phyloP scores from a whole-genome alignment of 2,797 vertebrate genomes.

The Leptodactylus fallax region DNA sequence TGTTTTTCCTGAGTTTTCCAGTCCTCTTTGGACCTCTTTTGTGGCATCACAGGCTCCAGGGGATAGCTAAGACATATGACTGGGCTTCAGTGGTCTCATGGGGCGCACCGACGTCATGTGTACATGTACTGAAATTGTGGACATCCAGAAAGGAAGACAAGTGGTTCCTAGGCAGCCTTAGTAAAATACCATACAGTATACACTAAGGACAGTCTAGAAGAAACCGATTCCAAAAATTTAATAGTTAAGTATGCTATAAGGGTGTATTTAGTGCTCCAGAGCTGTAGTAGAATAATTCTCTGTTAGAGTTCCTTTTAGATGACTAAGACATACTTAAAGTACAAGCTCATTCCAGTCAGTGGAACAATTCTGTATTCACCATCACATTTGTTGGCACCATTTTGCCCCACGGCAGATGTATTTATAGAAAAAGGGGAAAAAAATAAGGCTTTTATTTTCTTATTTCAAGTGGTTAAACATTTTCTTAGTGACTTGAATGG shows the following conservation, averaged over 20 bases:
- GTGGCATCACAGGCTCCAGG: no score
- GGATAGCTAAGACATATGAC: no score
- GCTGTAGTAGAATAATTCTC: not conserved
- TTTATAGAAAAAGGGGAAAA: not conserved
- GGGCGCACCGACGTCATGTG: no score
- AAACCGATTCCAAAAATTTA: not conserved
- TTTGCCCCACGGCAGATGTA: not conserved
- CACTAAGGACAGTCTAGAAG: not conserved
- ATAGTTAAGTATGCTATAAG: not conserved
- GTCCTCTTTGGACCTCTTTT: no score
- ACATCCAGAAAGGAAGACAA: not conserved
- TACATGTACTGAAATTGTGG: not conserved
- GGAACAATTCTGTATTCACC: not conserved
- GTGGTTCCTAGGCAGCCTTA: not conserved
- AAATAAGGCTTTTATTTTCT: slow-evolving; percentile 22
- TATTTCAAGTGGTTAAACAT: slow-evolving; percentile 45
- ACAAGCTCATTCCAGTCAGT: not conserved
- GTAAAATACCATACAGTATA: not conserved
- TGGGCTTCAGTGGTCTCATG: no score
- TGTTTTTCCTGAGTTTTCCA: no score
- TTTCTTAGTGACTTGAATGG: slow-evolving; percentile 31
- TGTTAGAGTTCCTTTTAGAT: no score
- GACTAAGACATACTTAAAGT: not conserved
- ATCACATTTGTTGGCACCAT: not conserved
- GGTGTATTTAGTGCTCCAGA: not conserved